Evolutionary conservation across 2,797 vertebrate genomes (phyloP), one percentile per base, ranked within the genome.

Genomic region (Sphaeramia orbicularis): DNA sequence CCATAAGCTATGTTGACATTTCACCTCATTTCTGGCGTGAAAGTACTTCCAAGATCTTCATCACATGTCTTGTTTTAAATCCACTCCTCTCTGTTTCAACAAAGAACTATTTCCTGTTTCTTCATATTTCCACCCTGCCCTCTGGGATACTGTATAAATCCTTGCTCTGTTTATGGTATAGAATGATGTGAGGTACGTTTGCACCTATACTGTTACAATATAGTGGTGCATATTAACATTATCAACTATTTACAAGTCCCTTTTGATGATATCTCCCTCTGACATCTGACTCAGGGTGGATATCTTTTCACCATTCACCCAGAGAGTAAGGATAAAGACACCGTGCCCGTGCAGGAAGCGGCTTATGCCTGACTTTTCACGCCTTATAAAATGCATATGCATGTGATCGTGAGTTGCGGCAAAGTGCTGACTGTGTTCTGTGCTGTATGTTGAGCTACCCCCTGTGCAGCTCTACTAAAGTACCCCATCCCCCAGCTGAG

Each of bases 1-100:
- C 80, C 52, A 19, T 66, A 70, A 85, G 74, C 86, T 74, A 79
- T 72, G 48, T 68, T 86, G 87, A 90, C 88, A 81, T 90, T 92
- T 90, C 84, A 90, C 86, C 87, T 85, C 68, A 69, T 89, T 90
- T 83, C 68, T 80, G 55, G 14, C 69, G 65, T 74, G 44, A 76
- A 77, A 76, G n/a, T 45, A 64, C 75, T 87, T 78, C 68, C 73
- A 75, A 79, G 69, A 75, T 78, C 68, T n/a, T 49, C 4, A 45
- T 84, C 67, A 75, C 50, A 42, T 9, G 61, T 59, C 58, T 72
- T 51, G 13, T 69, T 81, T 71, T 63, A 71, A 74, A 65, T 78
- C 65, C 27, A 36, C 48, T 43, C 16, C 37, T 53, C 60, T 59
- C 38, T 67, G 42, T 69, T 76, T 32, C 56, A 47, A 47, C 44